These are phyloP conservation scores for Enteromius mattozi DNA, from an alignment of 2,797 vertebrate species.

Conservation along the genomic window DNA sequence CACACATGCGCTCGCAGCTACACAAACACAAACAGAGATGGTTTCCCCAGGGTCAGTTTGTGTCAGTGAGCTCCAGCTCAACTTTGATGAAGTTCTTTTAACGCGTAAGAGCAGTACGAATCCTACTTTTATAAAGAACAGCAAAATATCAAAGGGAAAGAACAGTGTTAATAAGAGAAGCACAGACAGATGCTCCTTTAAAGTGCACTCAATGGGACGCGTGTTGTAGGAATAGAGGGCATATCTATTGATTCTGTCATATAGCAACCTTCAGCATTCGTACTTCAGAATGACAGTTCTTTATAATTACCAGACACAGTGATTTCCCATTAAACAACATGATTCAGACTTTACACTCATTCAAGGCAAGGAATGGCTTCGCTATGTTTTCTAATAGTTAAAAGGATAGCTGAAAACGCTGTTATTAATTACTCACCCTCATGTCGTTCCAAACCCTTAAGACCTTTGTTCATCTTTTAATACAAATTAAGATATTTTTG, in stretches of 20 bases:
- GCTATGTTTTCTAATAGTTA: not conserved
- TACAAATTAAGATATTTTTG: not conserved
- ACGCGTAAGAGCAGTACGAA: not conserved
- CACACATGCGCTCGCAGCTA: not conserved
- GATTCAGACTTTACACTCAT: conserved; percentile 10
- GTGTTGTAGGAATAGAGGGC: not conserved
- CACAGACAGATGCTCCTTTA: not conserved
- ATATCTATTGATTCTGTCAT: conserved; percentile 29
- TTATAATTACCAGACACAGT: conserved; percentile 6
- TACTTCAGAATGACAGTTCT: conserved; percentile 11
- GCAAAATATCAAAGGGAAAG: conserved; percentile 29
- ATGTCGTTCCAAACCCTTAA: not conserved
- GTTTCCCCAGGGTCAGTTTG: conserved; percentile 20
- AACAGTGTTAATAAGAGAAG: conserved; percentile 24
- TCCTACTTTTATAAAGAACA: conserved; percentile 2
- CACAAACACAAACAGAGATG: conserved; percentile 28
- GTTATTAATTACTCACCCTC: not conserved
- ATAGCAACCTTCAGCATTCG: conserved; percentile 5
- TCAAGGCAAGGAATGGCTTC: not conserved
- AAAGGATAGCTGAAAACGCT: not conserved
- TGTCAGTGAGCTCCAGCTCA: conserved; percentile 10
- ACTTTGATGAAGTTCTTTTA: conserved; percentile 29
- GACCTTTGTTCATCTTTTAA: not conserved
- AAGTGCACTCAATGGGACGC: not conserved
- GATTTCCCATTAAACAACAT: not conserved